Evolutionary conservation across 2,888 invertebrate species (phyloP).

Genomic region (Dicyrtoma fusca): DNA sequence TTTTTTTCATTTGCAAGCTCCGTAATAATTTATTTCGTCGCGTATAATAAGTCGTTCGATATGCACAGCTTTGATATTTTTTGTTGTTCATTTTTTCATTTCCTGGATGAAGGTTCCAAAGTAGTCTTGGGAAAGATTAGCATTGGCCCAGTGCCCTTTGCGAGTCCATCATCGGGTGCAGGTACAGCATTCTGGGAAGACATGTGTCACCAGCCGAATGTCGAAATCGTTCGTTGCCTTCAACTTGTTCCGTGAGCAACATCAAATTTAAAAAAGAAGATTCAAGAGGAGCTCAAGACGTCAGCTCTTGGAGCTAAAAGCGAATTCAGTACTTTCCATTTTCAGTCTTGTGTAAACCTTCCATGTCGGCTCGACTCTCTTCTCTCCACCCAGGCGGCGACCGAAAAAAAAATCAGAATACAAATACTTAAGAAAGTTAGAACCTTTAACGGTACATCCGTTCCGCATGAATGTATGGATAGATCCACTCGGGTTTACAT

Average conservation of each 20-base stretch:
- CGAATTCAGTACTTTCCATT: not conserved
- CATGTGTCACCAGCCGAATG: conserved; percentile 54
- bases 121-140: conserved; percentile 69
- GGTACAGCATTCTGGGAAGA: conserved; percentile 56
- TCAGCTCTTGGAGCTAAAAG: too few species aligned
- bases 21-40: too few species aligned
- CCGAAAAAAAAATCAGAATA: too few species aligned
- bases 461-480: too few species aligned
- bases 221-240: conserved; percentile 52
- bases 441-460: too few species aligned
- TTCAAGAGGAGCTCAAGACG: too few species aligned
- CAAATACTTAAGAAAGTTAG: too few species aligned
- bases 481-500: too few species aligned
- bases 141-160: conserved; percentile 63
- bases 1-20: too few species aligned
- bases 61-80: too few species aligned
- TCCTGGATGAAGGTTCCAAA: conserved; percentile 64
- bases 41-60: too few species aligned
- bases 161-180: conserved; percentile 57
- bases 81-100: not conserved
- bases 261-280: not conserved
- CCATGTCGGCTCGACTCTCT: not conserved
- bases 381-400: not conserved
- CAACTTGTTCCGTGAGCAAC: conserved; percentile 42
- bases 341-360: not conserved